Evolutionary conservation across 2,888 invertebrate species (phyloP), one percentile per base, ranked within the genome.

Genomic region (Mythimna ferrago): DNA sequence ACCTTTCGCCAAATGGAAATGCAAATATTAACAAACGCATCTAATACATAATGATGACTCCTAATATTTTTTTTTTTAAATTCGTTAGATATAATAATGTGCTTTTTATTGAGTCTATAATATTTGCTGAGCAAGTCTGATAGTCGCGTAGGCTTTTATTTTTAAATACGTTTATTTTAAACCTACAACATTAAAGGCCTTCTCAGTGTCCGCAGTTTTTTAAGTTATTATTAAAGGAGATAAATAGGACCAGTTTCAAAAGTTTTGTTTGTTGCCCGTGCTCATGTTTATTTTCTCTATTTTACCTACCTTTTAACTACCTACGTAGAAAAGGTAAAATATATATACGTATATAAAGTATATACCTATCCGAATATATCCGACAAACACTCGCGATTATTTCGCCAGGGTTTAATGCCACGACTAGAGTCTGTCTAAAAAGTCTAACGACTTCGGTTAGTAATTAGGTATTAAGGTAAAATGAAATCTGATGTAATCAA

Each of bases 81-180:
- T 93, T 94, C 93, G 94, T 86, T 89, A 88, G 82, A 88, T 90
- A 90, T 87, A 88, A 88, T 89, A 82, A 84, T 81, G 91, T 93
- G 90, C 90, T 90, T 84, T 76, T 79, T 79, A 76, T 84, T 78
- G 75, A 82, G 74, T 81, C 73, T 82, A 83, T 84, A 76, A 75
- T 84, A 78, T 82, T 87, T 88, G 86, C 89, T 89, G 89, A 90
- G 90, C 89, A 91, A 90, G 84, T 84, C 77, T 76, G 83, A 80
- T 78, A 86, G 77, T 83, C 78, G 87, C 87, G 71, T 86, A 84
- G 83, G 83, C 86, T 79, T 79, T 75, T 78, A 82, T 81, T 76
- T 84, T 66, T 62, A 77, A 77, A 81, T 73, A 81, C 62, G n/a
- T 82, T 83, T 78, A 75, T 14, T 82, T 83, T 78, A 76, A 73